phyloP scores from a whole-genome alignment of 2,888 invertebrate species.

The Agapetus fuscipes region DNA sequence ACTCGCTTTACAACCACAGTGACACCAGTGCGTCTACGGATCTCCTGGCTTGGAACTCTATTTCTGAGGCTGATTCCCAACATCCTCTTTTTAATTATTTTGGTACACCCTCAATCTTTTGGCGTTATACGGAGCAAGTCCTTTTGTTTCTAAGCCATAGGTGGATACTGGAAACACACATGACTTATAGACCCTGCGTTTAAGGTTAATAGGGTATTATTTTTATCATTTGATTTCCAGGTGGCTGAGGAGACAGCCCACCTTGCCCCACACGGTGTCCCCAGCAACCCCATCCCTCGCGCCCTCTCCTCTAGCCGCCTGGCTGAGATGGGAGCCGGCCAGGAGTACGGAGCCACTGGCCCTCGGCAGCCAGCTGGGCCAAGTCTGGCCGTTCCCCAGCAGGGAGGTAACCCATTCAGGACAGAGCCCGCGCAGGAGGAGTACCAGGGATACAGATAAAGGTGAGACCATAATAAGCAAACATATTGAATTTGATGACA shows the following conservation, averaged over 20 bases:
- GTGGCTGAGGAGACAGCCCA: constrained; percentile 63
- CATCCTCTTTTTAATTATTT: too few relatives aligned
- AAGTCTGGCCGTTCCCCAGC: constrained; percentile 52
- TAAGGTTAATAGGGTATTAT: neutral
- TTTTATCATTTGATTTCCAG: constrained; percentile 22
- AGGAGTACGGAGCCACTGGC: constrained; percentile 65
- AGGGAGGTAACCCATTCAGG: constrained; percentile 39
- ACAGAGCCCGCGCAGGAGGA: constrained; percentile 18
- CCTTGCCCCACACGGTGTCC: constrained; percentile 91
- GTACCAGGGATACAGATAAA: constrained; percentile 20
- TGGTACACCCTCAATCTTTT: too few relatives aligned
- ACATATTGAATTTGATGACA: too few relatives aligned
- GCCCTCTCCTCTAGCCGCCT: constrained; percentile 74
- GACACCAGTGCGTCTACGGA: too few relatives aligned
- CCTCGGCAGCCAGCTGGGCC: constrained; percentile 55
- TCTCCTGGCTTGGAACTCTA: too few relatives aligned
- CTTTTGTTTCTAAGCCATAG: too few relatives aligned
- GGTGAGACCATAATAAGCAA: constrained; percentile 12
- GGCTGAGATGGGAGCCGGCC: constrained; percentile 58
- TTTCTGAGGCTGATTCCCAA: too few relatives aligned
- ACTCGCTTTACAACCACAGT: too few relatives aligned
- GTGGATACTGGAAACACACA: too few relatives aligned
- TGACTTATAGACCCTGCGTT: too few relatives aligned
- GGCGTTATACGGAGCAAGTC: too few relatives aligned
- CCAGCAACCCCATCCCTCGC: constrained; percentile 82